Base-by-base conservation (phyloP, 2,113 vertebrate genomes). In the Pteruthius melanotis region DNA sequence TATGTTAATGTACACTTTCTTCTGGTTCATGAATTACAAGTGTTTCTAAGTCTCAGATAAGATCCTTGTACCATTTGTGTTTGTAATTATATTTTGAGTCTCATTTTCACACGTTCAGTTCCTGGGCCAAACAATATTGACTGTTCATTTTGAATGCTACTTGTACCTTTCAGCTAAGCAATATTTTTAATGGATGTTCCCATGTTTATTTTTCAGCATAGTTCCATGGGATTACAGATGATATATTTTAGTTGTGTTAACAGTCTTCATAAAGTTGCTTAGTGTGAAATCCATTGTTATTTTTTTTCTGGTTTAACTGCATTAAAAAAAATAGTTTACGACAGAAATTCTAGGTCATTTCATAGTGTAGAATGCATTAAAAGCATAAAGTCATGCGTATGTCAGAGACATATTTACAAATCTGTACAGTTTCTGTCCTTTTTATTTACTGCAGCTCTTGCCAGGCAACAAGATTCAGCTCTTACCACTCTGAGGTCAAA, bases 331-430 rank as follows among this genome's bases (percentile, higher is more conserved):
- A 60, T 59, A 87, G 87, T 97, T 90, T 78, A 81, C 92, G 91
- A 87, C 89, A 69, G 61, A 72, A 86, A 93, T 68, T 83, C 82
- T 77, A 72, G 47, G 72, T 95, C 95, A 93, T 91, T 93, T 97
- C 57, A 31, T 84, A 59, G 50, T 83, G 89, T 95, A 90, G 63
- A 86, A 81, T 72, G 59, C 52, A 83, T 92, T 94, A 86, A 96
- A 94, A 95, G 69, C 79, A 95, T 84, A 64, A 95, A 92, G 27
- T 90, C 94, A 94, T 94, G 93, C 49, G 28, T 90, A 91, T 91
- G 87, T 96, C 94, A 95, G 87, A 87, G 76, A 85, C 47, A 84
- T 97, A 96, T 97, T 97, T 97, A 97, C 96, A 95, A 39, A 95
- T 96, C 87, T 96, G 45, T 93, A 97, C 95, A 95, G 42, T 84